phyloP scores from a whole-genome alignment of 2,888 invertebrate genomes.

The Idaea dimidiata region DNA sequence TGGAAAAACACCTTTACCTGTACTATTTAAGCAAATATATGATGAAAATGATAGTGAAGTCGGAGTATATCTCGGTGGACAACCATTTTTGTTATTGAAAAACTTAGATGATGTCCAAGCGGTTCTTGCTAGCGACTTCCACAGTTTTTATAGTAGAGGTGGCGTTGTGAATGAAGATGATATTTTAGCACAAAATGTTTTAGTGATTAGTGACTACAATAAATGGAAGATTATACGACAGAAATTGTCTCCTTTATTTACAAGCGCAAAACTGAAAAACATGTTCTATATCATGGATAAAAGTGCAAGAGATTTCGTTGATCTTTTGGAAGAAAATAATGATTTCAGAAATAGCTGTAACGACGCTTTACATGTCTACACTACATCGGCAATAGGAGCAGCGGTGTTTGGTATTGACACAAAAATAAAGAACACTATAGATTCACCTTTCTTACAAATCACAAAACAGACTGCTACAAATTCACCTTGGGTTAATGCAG shows the following conservation, averaged over 20 bases:
- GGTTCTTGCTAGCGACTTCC: conserved; percentile 41
- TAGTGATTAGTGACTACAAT: conserved; percentile 43
- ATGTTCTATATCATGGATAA: conserved; percentile 59
- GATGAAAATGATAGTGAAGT: conserved; percentile 37
- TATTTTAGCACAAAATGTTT: conserved; percentile 41
- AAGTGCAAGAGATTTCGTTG: conserved; percentile 37
- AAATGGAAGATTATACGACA: conserved; percentile 57
- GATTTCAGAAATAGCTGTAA: background rate
- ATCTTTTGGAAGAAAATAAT: background rate
- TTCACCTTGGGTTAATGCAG: conserved; percentile 31
- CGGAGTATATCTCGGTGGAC: conserved; percentile 38
- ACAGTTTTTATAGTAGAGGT: conserved; percentile 46
- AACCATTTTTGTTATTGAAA: conserved; percentile 35
- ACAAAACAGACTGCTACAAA: conserved; percentile 43
- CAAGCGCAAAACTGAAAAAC: conserved; percentile 51
- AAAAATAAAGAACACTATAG: conserved; percentile 49
- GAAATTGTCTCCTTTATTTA: conserved; percentile 58
- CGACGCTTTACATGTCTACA: conserved; percentile 26
- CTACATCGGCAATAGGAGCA: conserved; percentile 52
- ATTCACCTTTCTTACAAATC: conserved; percentile 58
- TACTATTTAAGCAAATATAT: conserved; percentile 46
- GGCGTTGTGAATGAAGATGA: conserved; percentile 37
- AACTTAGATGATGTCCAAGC: conserved; percentile 42
- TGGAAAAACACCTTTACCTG: conserved; percentile 41
- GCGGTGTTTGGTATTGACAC: conserved; percentile 68